Evolutionary conservation across 2,797 vertebrate genomes (phyloP).

Genomic region (Phoebastria nigripes): DNA sequence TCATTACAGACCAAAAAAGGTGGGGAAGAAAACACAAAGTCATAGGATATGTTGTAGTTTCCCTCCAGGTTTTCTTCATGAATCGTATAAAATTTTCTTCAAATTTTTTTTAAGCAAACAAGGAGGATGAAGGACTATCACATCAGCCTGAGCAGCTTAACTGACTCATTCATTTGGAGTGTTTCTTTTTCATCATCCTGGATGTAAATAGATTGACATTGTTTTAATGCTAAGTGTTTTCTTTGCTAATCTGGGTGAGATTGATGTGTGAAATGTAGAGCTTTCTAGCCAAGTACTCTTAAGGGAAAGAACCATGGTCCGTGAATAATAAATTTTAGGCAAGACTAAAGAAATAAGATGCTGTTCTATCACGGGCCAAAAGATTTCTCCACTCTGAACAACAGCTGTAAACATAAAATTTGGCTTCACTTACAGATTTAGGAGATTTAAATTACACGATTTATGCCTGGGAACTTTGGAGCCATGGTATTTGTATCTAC

Average conservation of each 20-base stretch:
- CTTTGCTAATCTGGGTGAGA: constrained; percentile 60
- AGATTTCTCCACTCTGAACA: constrained; percentile 29
- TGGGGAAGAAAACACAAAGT: constrained; percentile 46
- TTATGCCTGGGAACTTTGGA: constrained; percentile 42
- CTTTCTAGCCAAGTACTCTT: constrained; percentile 38
- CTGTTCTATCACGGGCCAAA: not conserved
- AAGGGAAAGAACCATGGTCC: constrained; percentile 3
- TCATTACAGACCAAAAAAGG: constrained; percentile 39
- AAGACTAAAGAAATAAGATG: constrained; percentile 46
- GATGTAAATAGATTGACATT: constrained; percentile 39
- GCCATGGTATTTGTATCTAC: not conserved
- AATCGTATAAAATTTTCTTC: constrained; percentile 44
- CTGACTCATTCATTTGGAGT: not conserved
- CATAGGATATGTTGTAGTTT: constrained; percentile 50
- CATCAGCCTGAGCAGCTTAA: not conserved
- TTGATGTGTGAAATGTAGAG: constrained; percentile 58
- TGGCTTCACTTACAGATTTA: not conserved
- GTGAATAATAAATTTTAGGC: constrained; percentile 64
- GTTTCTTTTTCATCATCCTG: constrained; percentile 48
- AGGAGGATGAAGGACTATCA: constrained; percentile 9
- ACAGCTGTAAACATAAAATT: constrained; percentile 45
- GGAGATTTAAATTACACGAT: constrained; percentile 26
- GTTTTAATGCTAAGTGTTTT: constrained; percentile 61
- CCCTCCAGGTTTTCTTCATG: constrained; percentile 33
- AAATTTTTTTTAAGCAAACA: not conserved